phyloP scores from a whole-genome alignment of 2,888 invertebrate species.

The Rhyacophila evoluta region DNA sequence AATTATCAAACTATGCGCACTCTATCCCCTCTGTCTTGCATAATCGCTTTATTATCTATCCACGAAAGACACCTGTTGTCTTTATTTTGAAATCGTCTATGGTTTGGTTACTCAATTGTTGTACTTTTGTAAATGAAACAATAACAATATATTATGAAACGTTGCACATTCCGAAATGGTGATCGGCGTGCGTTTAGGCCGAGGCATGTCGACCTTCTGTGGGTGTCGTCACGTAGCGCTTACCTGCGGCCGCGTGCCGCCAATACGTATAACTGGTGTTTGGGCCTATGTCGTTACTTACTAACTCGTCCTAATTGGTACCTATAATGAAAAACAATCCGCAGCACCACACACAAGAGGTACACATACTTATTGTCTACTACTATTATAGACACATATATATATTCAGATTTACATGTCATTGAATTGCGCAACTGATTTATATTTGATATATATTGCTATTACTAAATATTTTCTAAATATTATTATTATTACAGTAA shows the following conservation, averaged over 20 bases:
- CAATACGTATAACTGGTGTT: conserved; percentile 12
- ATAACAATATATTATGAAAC: not conserved
- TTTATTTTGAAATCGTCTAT: not conserved
- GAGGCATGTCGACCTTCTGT: not conserved
- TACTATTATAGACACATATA: too few species aligned
- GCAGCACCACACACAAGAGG: not conserved
- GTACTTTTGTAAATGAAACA: not conserved
- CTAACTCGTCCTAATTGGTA: conserved; percentile 16
- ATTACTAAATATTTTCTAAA: too few species aligned
- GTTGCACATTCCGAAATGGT: conserved; percentile 3
- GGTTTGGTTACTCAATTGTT: not conserved
- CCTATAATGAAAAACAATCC: not conserved
- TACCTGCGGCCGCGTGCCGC: not conserved
- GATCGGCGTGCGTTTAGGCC: not conserved
- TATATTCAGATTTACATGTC: too few species aligned
- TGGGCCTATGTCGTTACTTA: conserved; percentile 26
- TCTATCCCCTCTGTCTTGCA: not conserved
- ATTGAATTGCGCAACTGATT: too few species aligned
- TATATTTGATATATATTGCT: too few species aligned
- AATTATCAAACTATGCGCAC: too few species aligned
- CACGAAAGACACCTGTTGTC: not conserved
- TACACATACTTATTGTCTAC: not conserved
- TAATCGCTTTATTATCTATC: not conserved
- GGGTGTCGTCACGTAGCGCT: not conserved
- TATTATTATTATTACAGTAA: too few species aligned